phyloP scores from a whole-genome alignment of 1,140 invertebrate genomes.

The Holcopasites calliopsidis region DNA sequence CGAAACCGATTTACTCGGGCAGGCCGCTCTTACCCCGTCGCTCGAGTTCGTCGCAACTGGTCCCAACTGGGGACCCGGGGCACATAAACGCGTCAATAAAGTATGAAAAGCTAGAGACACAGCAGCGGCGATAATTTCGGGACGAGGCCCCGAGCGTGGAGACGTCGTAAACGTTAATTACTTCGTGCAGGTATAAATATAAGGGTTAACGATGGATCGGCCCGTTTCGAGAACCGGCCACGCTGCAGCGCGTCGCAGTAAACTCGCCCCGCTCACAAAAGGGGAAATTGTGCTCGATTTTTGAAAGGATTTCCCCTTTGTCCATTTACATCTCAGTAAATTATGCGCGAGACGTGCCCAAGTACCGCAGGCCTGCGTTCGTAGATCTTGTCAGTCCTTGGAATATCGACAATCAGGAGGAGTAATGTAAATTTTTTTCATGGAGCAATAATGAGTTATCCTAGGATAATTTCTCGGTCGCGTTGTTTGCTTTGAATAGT shows the following conservation, averaged over 20 bases:
- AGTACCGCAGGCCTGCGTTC: too few species aligned
- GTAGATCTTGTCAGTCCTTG: neutral
- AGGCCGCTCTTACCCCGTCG: neutral
- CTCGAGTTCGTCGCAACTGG: constrained; percentile 20
- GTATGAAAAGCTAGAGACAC: neutral
- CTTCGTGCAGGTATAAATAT: constrained; percentile 35
- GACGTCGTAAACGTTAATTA: constrained; percentile 44
- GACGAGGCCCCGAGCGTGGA: too few species aligned
- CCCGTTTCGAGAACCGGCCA: neutral
- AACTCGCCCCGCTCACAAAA: neutral
- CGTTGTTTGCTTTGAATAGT: neutral
- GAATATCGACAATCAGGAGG: neutral
- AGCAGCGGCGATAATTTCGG: neutral
- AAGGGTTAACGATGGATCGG: constrained; percentile 24
- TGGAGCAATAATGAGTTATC: neutral
- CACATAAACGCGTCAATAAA: constrained; percentile 9
- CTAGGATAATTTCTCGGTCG: neutral
- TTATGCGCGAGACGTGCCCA: constrained; percentile 1
- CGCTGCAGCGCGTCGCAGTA: neutral
- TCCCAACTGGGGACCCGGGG: too few species aligned
- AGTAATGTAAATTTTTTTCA: too few species aligned
- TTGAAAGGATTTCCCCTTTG: neutral
- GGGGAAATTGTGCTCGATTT: neutral
- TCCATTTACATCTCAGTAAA: neutral
- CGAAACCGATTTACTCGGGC: neutral